Conservation (phyloP, 2,888 invertebrate species). For the Pyrochroa serraticornis region DNA sequence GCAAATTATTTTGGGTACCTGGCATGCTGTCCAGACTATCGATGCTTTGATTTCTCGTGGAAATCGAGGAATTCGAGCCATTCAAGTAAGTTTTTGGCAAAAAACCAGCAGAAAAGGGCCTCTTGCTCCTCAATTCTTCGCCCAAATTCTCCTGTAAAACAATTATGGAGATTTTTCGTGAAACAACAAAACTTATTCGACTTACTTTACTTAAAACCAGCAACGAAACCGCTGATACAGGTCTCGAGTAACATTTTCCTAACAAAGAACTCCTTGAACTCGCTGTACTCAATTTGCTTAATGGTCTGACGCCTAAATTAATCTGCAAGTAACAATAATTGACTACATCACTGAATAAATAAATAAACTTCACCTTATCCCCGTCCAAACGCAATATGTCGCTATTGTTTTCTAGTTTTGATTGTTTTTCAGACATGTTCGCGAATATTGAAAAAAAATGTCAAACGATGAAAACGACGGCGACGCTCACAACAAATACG, state of each 20-base stretch:
- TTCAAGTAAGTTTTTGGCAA: conserved; percentile 30
- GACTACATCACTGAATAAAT: conserved; percentile 17
- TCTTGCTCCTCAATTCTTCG: conserved; percentile 31
- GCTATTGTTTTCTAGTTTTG: conserved; percentile 19
- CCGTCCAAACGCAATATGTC: conserved; percentile 38
- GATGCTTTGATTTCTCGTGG: conserved; percentile 31
- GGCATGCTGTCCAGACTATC: conserved; percentile 46
- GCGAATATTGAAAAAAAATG: conserved; percentile 3
- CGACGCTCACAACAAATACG: conserved; percentile 15
- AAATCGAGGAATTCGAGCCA: conserved; percentile 27
- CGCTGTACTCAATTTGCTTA: conserved; percentile 43
- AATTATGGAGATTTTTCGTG: neutral
- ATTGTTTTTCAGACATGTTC: conserved; percentile 20
- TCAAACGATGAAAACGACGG: too few relatives aligned
- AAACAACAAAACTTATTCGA: conserved; percentile 7
- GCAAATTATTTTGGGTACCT: too few relatives aligned
- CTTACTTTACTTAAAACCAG: conserved; percentile 40
- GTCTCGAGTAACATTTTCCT: conserved; percentile 43
- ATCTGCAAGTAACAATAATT: conserved; percentile 43
- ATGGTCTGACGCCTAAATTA: conserved; percentile 44
- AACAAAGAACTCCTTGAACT: conserved; percentile 46
- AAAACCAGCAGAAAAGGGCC: conserved; percentile 51
- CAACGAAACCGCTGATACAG: conserved; percentile 49
- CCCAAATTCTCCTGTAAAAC: conserved; percentile 37
- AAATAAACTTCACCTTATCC: conserved; percentile 34